Conservation (phyloP, 2,888 invertebrate species). For the Urechis unicinctus region DNA sequence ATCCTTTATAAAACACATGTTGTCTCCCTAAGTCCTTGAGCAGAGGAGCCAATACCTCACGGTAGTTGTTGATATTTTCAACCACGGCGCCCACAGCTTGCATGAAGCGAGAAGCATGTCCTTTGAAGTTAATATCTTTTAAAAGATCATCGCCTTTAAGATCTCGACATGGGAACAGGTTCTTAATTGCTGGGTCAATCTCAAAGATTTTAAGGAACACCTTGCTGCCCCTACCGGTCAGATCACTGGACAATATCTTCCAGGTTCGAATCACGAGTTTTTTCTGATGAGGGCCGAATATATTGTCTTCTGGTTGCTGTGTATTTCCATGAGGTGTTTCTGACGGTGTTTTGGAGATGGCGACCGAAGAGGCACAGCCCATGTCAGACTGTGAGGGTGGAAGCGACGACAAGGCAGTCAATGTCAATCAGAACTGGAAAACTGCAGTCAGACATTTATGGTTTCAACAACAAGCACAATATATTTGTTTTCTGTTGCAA, state of each 20-base stretch:
- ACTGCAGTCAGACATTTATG: too few relatives aligned
- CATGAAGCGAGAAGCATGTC: constrained; percentile 40
- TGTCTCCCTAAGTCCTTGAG: constrained; percentile 29
- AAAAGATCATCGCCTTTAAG: constrained; percentile 25
- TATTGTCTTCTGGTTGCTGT: background rate
- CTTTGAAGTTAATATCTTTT: constrained; percentile 21
- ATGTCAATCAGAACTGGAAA: too few relatives aligned
- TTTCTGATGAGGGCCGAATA: constrained; percentile 17
- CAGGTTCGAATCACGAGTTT: constrained; percentile 24
- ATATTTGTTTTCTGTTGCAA: too few relatives aligned
- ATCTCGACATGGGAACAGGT: constrained; percentile 30
- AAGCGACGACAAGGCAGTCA: too few relatives aligned
- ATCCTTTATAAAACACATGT: constrained; percentile 30
- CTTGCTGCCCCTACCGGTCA: constrained; percentile 25
- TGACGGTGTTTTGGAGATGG: background rate
- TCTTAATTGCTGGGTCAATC: constrained; percentile 27
- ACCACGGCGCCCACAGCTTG: constrained; percentile 35
- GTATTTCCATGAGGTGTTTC: background rate
- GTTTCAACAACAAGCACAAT: too few relatives aligned
- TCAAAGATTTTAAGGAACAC: constrained; percentile 32
- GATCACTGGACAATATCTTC: constrained; percentile 24
- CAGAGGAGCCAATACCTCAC: constrained; percentile 24
- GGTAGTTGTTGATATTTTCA: constrained; percentile 30
- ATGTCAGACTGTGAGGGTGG: background rate
- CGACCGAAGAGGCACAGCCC: constrained; percentile 1